A percentile compares a stretch with the other conserved stretches of the same genome.
These are phyloP conservation scores for Xestoiulus laeticollis DNA, from an alignment of 2,888 invertebrate genomes.

Conservation along the genomic window DNA sequence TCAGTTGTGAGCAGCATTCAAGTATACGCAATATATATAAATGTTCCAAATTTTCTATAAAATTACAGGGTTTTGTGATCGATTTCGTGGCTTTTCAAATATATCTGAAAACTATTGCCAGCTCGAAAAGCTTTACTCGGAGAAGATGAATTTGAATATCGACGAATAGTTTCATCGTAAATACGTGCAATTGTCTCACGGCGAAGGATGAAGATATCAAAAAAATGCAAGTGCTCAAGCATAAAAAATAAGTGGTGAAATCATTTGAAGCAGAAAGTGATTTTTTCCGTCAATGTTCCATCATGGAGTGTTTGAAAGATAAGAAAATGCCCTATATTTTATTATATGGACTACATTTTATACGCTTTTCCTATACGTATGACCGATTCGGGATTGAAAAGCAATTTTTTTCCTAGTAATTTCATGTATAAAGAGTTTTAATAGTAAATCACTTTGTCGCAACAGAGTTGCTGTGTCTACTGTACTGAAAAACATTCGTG, in stretches of 20 bases:
- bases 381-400: not conserved
- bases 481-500: not conserved
- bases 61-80: not conserved
- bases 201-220: conserved; percentile 10
- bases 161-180: conserved; percentile 31
- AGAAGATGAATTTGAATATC: conserved; percentile 10
- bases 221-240: conserved; percentile 12
- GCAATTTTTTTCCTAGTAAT: not conserved
- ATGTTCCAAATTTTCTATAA: not conserved
- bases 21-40: not conserved
- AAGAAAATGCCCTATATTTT: not conserved
- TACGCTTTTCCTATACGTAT: not conserved
- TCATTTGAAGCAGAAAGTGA: not conserved
- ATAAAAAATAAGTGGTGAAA: conserved; percentile 24
- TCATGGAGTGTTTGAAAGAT: conserved; percentile 11
- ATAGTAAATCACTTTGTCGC: conserved; percentile 2
- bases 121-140: not conserved
- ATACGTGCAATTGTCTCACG: conserved; percentile 10
- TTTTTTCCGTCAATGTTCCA: conserved; percentile 6
- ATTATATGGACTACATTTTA: not conserved
- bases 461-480: not conserved
- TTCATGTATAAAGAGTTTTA: not conserved
- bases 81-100: not conserved
- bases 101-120: not conserved
- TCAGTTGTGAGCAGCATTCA: not conserved